Percentiles rank a stretch among this genome's conserved stretches.
Evolutionary conservation across 2,888 invertebrate genomes (phyloP).

Genomic region (Drosophila suboccidentalis): DNA sequence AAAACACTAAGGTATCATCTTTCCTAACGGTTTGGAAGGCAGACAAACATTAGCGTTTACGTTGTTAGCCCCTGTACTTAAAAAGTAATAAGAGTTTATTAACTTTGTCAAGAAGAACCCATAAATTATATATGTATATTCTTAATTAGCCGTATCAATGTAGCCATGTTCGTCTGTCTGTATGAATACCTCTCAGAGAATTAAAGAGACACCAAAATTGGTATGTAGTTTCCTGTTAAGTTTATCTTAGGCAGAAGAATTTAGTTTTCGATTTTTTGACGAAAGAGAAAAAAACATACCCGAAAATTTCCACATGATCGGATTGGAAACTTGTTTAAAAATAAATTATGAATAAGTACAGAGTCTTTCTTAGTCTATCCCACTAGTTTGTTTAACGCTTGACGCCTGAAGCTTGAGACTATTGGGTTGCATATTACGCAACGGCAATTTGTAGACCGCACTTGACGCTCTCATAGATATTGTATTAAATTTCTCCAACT

Average conservation of each 20-base stretch:
- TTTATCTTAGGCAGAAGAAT: too few species aligned
- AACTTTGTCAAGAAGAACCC: not conserved
- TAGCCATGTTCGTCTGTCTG: too few species aligned
- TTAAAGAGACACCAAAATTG: too few species aligned
- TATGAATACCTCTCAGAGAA: too few species aligned
- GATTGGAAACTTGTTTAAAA: too few species aligned
- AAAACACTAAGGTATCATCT: constrained; percentile 33
- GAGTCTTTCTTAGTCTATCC: not conserved
- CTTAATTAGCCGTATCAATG: too few species aligned
- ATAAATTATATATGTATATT: not conserved
- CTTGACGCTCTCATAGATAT: constrained; percentile 19
- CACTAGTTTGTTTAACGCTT: constrained; percentile 25
- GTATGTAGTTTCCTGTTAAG: too few species aligned
- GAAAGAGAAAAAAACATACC: too few species aligned
- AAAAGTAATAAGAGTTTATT: not conserved
- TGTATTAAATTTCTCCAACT: constrained; percentile 28
- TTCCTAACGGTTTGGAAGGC: constrained; percentile 37
- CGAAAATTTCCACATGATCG: too few species aligned
- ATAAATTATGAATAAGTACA: not conserved
- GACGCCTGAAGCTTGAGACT: constrained; percentile 3
- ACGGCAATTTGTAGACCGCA: constrained; percentile 22
- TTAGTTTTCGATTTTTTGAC: too few species aligned
- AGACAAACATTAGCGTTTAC: constrained; percentile 16
- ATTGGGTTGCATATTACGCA: constrained; percentile 42
- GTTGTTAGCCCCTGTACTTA: constrained; percentile 22